phyloP scores from a whole-genome alignment of 2,797 vertebrate genomes.

The Telmatherina bonti region DNA sequence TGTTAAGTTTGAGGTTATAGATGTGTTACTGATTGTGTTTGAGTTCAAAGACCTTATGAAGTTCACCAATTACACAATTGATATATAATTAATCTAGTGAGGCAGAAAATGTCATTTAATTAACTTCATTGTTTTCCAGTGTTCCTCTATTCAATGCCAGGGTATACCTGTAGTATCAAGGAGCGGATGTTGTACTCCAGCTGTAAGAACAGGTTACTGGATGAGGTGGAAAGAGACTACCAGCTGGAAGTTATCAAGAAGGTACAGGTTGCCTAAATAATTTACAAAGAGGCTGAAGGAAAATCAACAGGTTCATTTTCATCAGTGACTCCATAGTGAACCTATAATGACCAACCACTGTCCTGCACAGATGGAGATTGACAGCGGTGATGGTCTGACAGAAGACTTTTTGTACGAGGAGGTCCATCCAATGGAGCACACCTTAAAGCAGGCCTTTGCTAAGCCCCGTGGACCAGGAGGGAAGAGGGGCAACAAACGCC shows the following conservation, averaged over 20 bases:
- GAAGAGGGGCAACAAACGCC: conserved; percentile 94
- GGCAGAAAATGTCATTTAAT: background rate
- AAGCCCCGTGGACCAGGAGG: conserved; percentile 96
- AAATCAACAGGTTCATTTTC: background rate
- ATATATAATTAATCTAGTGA: background rate
- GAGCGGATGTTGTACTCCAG: conserved; percentile 99
- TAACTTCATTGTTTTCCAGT: conserved; percentile 80
- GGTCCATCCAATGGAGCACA: conserved; percentile 96
- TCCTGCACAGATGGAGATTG: conserved; percentile 89
- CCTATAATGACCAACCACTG: background rate
- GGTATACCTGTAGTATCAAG: conserved; percentile 97
- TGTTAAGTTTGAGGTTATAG: background rate
- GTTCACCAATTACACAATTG: background rate
- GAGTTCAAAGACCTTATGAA: background rate
- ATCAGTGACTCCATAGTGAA: background rate
- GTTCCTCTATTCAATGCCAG: conserved; percentile 99
- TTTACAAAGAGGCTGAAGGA: background rate
- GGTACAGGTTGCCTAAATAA: conserved; percentile 75
- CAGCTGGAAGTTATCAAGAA: conserved; percentile 95
- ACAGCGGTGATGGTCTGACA: conserved; percentile 92
- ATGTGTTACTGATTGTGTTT: background rate
- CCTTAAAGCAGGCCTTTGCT: conserved; percentile 95
- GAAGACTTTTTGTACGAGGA: conserved; percentile 97
- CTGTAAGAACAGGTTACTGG: conserved; percentile 96
- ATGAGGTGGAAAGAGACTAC: conserved; percentile 94